Evolutionary conservation across 2,888 invertebrate species (phyloP).

Genomic region (Caradrina kadenii): DNA sequence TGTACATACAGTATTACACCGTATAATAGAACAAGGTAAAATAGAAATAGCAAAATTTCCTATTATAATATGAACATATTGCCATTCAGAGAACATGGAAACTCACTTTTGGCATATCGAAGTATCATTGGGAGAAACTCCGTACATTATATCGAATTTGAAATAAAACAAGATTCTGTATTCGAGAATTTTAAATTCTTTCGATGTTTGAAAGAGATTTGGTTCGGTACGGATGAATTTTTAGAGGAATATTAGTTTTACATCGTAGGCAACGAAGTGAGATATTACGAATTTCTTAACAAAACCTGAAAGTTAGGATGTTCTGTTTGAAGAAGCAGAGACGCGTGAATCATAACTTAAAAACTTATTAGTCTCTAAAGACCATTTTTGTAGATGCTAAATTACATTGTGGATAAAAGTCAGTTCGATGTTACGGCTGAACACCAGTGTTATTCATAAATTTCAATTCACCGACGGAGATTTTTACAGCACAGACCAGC

Average conservation of each 20-base stretch:
- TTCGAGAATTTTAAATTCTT: constrained; percentile 42
- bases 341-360: neutral
- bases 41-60: constrained; percentile 48
- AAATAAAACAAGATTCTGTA: constrained; percentile 40
- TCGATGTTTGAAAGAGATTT: constrained; percentile 39
- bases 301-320: neutral
- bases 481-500: too few relatives aligned
- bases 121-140: constrained; percentile 30
- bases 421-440: neutral
- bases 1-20: constrained; percentile 39
- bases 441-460: neutral
- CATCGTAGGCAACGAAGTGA: constrained; percentile 1
- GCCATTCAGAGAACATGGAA: constrained; percentile 34
- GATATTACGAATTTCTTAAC: neutral
- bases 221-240: constrained; percentile 29
- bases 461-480: too few relatives aligned
- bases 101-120: constrained; percentile 43
- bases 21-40: constrained; percentile 58
- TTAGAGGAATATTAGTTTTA: constrained; percentile 27
- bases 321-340: neutral
- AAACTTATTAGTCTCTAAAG: neutral
- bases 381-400: neutral
- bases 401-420: neutral
- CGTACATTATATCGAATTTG: constrained; percentile 47
- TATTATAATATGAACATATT: constrained; percentile 49